Base-by-base conservation (phyloP, 1,140 invertebrate genomes). In the Neomicropteryx cornuta region DNA sequence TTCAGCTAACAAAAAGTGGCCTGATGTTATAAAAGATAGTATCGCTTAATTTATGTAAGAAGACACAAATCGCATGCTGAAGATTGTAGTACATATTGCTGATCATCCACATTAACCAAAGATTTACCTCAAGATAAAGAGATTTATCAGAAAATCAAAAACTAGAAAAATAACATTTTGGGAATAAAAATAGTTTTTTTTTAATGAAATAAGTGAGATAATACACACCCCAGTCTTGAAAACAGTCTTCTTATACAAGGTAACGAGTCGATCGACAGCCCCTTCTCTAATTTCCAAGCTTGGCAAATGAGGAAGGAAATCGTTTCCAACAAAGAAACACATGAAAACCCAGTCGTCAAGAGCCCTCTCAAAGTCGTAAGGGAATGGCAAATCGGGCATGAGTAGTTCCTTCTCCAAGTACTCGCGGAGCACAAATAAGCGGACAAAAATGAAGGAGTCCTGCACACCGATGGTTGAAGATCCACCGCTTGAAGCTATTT, bases 281-380 rank as follows among this genome's bases (percentile, higher is more conserved):
- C 86, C 87, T 73, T 99, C 97, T 41, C 96, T 73, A 52, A 99
- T 99, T 73, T 99, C 96, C 41, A 99, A 66, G 17, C 93, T 97
- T 11, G 97, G 97, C 39, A 99, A 71, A 74, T 99, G 97, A 11
- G 97, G 97, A 46, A 99, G 62, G 62, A 99, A 99, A 71, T 99
- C 97, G 67, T 99, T 99, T 28, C 97, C 97, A 38, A 99, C 97
- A 70, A 99, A 99, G 68, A 99, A 99, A 66, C 97, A 99, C 92
- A 99, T 97, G 59, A 99, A 98, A 1, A 99, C 95, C 95, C 96
- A 99, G 67, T 99, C 97, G 63, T 99, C 97, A 2, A 97, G 56
- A 2, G 79, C 90, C 42, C 91, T 66, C 54, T 97, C 88, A 55
- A 91, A 89, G 49, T 88, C 83, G 56, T 88, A 91, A 30, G 76